phyloP scores from a whole-genome alignment of 1,140 invertebrate species.

The Drosophila pachea region DNA sequence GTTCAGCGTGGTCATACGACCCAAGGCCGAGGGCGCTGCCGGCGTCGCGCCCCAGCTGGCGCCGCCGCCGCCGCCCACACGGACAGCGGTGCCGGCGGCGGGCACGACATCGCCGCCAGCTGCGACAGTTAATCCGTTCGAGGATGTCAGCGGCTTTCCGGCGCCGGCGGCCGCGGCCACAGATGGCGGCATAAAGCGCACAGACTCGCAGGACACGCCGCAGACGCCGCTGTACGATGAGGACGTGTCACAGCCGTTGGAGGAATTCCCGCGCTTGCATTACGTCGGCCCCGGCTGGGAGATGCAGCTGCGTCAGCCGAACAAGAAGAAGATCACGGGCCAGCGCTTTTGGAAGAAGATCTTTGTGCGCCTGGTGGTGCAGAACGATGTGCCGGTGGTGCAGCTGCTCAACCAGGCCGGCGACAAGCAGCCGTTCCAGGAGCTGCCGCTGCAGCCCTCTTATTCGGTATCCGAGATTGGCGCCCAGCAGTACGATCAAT shows the following conservation, averaged over 20 bases:
- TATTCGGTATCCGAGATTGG: slow-evolving; percentile 95
- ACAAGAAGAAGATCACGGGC: slow-evolving; percentile 99
- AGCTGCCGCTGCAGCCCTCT: slow-evolving; percentile 94
- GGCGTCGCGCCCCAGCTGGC: slow-evolving; percentile 83
- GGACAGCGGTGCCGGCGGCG: slow-evolving; percentile 79
- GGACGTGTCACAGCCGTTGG: slow-evolving; percentile 94
- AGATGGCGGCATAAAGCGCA: slow-evolving; percentile 78
- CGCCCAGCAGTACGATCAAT: slow-evolving; percentile 99
- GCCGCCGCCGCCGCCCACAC: slow-evolving; percentile 86
- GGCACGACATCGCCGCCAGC: slow-evolving; percentile 81
- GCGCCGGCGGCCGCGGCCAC: slow-evolving; percentile 51
- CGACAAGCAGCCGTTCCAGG: slow-evolving; percentile 95
- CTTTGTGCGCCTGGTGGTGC: slow-evolving; percentile 88
- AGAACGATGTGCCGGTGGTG: slow-evolving; percentile 90
- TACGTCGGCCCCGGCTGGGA: slow-evolving; percentile 96
- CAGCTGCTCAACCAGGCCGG: slow-evolving; percentile 90
- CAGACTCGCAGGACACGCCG: slow-evolving; percentile 88
- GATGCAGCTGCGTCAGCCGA: slow-evolving; percentile 96
- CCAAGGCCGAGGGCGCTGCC: slow-evolving; percentile 80
- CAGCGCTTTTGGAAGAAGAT: slow-evolving; percentile 99
- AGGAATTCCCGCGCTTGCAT: slow-evolving; percentile 91
- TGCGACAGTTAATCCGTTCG: slow-evolving; percentile 86
- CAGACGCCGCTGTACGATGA: slow-evolving; percentile 97
- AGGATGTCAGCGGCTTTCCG: slow-evolving; percentile 79
- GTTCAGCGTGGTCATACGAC: slow-evolving; percentile 80